Percentiles rank a stretch among this genome's conserved stretches.
Conservation (phyloP, 2,113 vertebrate genomes). For the Maccullochella peelii region DNA sequence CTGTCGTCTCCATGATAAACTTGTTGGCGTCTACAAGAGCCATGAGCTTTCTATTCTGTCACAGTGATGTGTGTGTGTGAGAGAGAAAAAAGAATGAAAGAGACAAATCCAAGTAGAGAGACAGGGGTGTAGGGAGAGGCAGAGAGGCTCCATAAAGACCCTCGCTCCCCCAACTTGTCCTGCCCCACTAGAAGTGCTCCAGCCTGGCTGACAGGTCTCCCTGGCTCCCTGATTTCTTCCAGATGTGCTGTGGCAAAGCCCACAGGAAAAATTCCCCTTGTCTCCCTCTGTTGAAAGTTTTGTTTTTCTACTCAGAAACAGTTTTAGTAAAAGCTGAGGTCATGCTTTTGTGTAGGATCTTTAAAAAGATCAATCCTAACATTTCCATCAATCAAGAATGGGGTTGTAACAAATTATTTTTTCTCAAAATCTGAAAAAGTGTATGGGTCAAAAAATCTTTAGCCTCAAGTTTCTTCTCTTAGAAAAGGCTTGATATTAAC, state of each 20-base stretch:
- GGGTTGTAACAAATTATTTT: background rate
- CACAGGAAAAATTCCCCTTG: slow-evolving; percentile 58
- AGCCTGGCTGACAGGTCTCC: slow-evolving; percentile 78
- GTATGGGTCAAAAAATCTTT: background rate
- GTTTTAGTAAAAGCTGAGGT: slow-evolving; percentile 59
- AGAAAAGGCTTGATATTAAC: background rate
- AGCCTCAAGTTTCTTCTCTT: background rate
- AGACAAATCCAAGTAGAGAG: slow-evolving; percentile 32
- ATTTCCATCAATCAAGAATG: background rate
- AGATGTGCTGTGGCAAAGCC: slow-evolving; percentile 80
- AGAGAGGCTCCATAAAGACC: slow-evolving; percentile 63
- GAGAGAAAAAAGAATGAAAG: slow-evolving; percentile 11
- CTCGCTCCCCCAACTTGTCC: slow-evolving; percentile 41
- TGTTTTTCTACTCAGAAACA: slow-evolving; percentile 73
- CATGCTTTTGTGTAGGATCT: slow-evolving; percentile 35
- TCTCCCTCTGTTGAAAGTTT: slow-evolving; percentile 56
- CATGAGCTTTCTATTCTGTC: slow-evolving; percentile 36
- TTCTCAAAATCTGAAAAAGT: background rate
- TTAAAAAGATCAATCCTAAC: background rate
- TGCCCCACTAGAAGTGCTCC: slow-evolving; percentile 62
- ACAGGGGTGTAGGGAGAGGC: slow-evolving; percentile 38
- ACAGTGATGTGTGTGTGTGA: background rate
- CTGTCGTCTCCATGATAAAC: slow-evolving; percentile 27
- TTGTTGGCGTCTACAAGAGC: slow-evolving; percentile 26
- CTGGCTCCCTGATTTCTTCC: slow-evolving; percentile 79